Base-by-base conservation (phyloP, 1,140 invertebrate species). In the Microplitis demolitor region DNA sequence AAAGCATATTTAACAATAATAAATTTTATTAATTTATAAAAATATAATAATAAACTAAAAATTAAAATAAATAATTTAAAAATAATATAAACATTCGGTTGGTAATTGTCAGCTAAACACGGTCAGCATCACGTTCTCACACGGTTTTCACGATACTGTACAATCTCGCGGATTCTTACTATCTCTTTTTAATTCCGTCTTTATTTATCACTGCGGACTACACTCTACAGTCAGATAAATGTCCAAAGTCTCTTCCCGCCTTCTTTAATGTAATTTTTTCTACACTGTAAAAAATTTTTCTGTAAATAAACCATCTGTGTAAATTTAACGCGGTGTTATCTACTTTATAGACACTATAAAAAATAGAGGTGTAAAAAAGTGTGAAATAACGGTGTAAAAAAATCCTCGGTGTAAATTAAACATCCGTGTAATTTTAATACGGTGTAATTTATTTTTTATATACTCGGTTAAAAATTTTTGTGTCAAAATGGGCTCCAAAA, bases 101-200 rank as follows among this genome's bases (percentile, higher is more conserved):
- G 9, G 33, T 31, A 63, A 66, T 72, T 77, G 76, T 83, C 81
- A 83, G 81, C 79, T 79, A 78, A 54, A 69, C 69, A 76, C 70
- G 76, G 76, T 69, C 72, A 79, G 69, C 78, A 83, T 83, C 73
- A 78, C 80, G 73, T 76, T 74, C 72, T 76, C 68, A 60, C 63
- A 50, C 66, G 14, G 11, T 62, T 58, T 53, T 60, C 31, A 68
- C 53, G 56, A 62, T 45, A 67, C 64, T 56, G 66, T 63, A 73
- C 31, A 68, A 69, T 53, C 34, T 53, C 60, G 45, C 35, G n/a
- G 51, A 33, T n/a, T 53, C 56, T 58, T 1, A 33, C 39, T 45
- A 16, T 33, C 16, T 34, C 14, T 16, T 14, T 51, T 3, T 11
- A 24, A 9, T 33, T 33, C 60, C 33, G 33, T 50, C 45, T 51